Evolutionary conservation across 1,140 invertebrate genomes (phyloP).

Genomic region (Calycopis cecrops): DNA sequence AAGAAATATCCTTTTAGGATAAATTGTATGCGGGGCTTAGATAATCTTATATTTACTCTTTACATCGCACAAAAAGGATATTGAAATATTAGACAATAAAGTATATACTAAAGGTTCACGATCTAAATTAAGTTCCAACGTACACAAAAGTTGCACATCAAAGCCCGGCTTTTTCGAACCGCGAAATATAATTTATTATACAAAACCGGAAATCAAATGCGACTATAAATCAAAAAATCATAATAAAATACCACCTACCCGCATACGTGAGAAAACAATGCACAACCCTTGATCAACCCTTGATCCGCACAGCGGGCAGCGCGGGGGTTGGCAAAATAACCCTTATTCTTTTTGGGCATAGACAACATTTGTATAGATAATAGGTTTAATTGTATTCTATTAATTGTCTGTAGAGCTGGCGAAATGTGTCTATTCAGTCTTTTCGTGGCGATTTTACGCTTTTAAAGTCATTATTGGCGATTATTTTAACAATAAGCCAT

Average conservation of each 20-base stretch:
- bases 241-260: conserved; percentile 41
- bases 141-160: conserved; percentile 9
- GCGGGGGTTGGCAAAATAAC: conserved; percentile 4
- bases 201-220: conserved; percentile 16
- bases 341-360: conserved; percentile 8
- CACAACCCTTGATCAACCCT: conserved; percentile 32
- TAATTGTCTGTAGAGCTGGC: neutral
- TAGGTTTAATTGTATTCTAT: neutral
- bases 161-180: neutral
- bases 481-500: conserved; percentile 16
- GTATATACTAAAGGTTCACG: no score
- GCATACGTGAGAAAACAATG: conserved; percentile 36
- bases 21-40: no score
- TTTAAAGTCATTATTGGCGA: conserved; percentile 13
- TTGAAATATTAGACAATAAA: no score
- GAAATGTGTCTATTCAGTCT: conserved; percentile 5
- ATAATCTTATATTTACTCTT: no score
- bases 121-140: no score
- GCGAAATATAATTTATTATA: conserved; percentile 31
- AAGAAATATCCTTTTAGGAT: no score
- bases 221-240: conserved; percentile 29
- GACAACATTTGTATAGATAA: conserved; percentile 5
- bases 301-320: conserved; percentile 39
- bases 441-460: conserved; percentile 18
- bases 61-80: no score